A percentile compares a stretch with the other conserved stretches of the same genome.
phyloP scores from a whole-genome alignment of 2,797 vertebrate genomes.

The Coccyzus lansbergi region DNA sequence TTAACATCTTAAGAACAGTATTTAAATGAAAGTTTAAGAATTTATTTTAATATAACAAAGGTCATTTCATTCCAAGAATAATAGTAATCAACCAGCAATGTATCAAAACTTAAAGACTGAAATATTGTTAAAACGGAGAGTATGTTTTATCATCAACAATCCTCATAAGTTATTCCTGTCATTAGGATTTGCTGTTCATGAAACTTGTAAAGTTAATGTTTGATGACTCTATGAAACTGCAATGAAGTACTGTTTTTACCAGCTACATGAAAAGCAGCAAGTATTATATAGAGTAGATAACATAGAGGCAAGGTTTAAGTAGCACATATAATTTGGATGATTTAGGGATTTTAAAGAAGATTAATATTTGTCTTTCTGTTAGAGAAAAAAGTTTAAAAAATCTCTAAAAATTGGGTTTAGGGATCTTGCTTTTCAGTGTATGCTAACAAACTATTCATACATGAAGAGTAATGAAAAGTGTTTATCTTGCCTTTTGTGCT shows the following conservation, averaged over 20 bases:
- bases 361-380: not conserved
- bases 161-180: not conserved
- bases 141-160: not conserved
- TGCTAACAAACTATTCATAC: not conserved
- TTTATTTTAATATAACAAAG: not conserved
- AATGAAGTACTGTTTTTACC: not conserved
- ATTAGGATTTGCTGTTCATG: not conserved
- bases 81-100: not conserved
- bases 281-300: not conserved
- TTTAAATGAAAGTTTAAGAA: not conserved
- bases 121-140: not conserved
- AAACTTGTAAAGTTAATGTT: not conserved
- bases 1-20: not conserved
- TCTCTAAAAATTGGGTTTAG: not conserved
- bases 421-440: not conserved
- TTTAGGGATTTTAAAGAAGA: not conserved
- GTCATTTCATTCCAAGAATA: not conserved
- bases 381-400: not conserved
- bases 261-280: not conserved
- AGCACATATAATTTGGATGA: not conserved
- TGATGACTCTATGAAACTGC: not conserved
- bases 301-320: not conserved
- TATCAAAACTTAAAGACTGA: slow-evolving; percentile 8
- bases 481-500: not conserved
- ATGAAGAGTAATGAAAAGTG: not conserved